Percentiles rank a stretch among this genome's conserved stretches.
These are phyloP conservation scores for Caenorhabditis sp. DNA, from an alignment of 2,888 invertebrate genomes.

Conservation along the genomic window DNA sequence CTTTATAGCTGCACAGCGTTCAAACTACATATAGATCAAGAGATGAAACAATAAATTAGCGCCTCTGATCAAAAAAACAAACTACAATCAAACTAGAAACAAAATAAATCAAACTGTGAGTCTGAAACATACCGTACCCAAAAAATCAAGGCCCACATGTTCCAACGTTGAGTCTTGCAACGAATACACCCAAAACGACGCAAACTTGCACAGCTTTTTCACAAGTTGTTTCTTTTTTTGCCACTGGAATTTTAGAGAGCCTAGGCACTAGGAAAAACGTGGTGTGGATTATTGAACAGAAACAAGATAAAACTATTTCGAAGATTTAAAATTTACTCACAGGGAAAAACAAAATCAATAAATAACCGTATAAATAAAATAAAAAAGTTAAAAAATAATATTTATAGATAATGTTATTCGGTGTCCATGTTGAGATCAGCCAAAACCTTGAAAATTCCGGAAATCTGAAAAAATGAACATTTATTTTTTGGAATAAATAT, in stretches of 20 bases:
- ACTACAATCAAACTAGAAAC: not conserved
- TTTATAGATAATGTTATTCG: not conserved
- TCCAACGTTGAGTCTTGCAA: not conserved
- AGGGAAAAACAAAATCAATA: not conserved
- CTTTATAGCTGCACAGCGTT: not conserved
- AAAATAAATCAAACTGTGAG: not conserved
- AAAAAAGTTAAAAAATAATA: not conserved
- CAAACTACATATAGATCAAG: not conserved
- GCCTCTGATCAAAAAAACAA: not conserved
- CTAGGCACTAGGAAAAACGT: too few species aligned
- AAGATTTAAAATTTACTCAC: not conserved
- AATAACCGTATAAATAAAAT: not conserved
- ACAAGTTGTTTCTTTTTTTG: too few species aligned
- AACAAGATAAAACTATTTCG: not conserved
- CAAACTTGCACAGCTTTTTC: too few species aligned
- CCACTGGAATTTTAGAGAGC: too few species aligned
- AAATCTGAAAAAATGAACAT: not conserved
- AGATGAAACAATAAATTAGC: not conserved
- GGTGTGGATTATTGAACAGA: not conserved
- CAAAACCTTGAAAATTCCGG: not conserved
- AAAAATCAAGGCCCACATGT: not conserved
- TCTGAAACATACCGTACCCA: not conserved
- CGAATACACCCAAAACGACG: too few species aligned
- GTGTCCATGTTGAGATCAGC: slow-evolving; percentile 5
- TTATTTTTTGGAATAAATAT: not conserved